These are phyloP conservation scores for Peucedramus taeniatus DNA, from an alignment of 2,113 vertebrate species.

Conservation along the genomic window DNA sequence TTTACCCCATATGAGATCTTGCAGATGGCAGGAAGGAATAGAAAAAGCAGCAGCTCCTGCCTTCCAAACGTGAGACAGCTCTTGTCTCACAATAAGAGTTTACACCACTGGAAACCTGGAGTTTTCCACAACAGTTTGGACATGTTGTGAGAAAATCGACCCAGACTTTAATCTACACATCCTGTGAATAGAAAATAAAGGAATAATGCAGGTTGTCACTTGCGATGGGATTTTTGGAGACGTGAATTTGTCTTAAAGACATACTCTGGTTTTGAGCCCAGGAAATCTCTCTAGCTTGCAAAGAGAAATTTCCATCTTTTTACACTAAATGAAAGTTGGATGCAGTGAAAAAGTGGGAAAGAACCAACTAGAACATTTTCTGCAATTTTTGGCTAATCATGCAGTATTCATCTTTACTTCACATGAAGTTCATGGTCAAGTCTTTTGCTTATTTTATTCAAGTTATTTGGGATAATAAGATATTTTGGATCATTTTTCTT, in stretches of 20 bases:
- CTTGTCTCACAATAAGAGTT: background rate
- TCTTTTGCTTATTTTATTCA: background rate
- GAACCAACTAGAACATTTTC: background rate
- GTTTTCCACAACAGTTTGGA: background rate
- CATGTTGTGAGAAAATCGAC: background rate
- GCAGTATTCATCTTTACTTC: background rate
- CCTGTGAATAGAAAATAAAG: background rate
- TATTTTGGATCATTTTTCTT: background rate
- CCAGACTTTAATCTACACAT: background rate
- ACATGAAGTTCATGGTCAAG: background rate
- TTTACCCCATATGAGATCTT: slow-evolving; percentile 8
- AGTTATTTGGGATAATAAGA: background rate
- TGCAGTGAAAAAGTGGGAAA: background rate
- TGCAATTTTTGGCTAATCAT: background rate
- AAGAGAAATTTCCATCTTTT: background rate
- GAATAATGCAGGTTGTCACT: background rate
- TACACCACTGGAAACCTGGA: background rate
- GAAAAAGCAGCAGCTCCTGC: background rate
- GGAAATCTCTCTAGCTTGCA: background rate
- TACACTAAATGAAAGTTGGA: background rate
- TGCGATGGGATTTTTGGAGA: background rate
- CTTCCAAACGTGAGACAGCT: background rate
- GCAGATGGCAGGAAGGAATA: slow-evolving; percentile 32
- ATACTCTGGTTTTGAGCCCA: background rate
- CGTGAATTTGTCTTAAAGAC: background rate